A percentile compares a stretch with the other conserved stretches of the same genome.
Conservation (phyloP, 2,888 invertebrate species). For the Ferrisia virgata region DNA sequence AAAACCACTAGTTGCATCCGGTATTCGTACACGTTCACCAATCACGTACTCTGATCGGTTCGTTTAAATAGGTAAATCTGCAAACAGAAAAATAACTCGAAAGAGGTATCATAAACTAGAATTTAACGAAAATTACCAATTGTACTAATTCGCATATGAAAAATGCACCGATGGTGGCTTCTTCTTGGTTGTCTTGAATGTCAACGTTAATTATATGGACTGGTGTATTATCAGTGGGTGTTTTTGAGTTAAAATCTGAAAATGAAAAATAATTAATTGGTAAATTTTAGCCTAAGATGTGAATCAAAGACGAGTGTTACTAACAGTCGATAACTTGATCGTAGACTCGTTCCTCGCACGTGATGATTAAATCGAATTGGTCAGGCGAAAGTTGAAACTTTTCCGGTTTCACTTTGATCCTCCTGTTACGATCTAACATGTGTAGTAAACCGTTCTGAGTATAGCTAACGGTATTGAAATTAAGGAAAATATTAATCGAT, state of each 20-base stretch:
- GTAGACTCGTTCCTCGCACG: conserved; percentile 97
- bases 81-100: neutral
- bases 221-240: conserved; percentile 72
- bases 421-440: conserved; percentile 94
- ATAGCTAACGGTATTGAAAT: conserved; percentile 60
- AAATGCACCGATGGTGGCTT: conserved; percentile 97
- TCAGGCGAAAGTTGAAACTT: conserved; percentile 86
- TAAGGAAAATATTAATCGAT: conserved; percentile 36
- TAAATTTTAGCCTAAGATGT: conserved; percentile 1
- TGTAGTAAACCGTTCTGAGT: conserved; percentile 97
- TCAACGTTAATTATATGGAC: conserved; percentile 98
- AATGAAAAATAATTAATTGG: neutral
- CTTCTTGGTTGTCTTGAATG: conserved; percentile 98
- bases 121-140: conserved; percentile 60
- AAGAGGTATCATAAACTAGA: neutral
- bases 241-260: conserved; percentile 47
- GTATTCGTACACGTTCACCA: neutral
- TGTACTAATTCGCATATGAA: conserved; percentile 93
- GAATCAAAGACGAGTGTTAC: conserved; percentile 34
- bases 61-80: neutral
- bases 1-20: neutral
- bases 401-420: conserved; percentile 92
- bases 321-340: conserved; percentile 94
- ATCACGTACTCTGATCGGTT: neutral
- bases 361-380: conserved; percentile 91